Conservation (phyloP, 2,113 vertebrate species). For the Carassius auratus region DNA sequence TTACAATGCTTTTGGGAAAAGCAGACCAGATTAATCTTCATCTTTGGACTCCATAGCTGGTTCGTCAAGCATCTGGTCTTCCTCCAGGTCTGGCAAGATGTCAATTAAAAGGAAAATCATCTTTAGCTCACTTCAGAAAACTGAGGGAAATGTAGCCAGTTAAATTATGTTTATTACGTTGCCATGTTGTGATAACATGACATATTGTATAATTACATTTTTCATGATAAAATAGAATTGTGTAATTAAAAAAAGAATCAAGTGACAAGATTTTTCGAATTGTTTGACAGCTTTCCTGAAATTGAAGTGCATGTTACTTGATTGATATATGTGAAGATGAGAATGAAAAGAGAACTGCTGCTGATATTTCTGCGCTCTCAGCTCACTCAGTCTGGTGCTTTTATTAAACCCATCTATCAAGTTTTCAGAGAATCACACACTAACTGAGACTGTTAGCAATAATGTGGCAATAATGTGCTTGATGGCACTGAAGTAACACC, state of each 20-base stretch:
- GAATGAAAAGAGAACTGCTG: neutral
- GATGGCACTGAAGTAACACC: conserved; percentile 24
- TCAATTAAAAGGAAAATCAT: neutral
- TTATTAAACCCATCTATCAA: conserved; percentile 39
- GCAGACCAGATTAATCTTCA: neutral
- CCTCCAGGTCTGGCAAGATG: neutral
- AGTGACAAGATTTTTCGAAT: neutral
- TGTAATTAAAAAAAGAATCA: too few species aligned
- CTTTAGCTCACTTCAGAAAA: neutral
- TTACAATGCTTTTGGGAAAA: neutral
- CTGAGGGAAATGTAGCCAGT: neutral
- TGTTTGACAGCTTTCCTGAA: neutral
- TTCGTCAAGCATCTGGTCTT: neutral
- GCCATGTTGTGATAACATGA: neutral
- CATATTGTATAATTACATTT: too few species aligned
- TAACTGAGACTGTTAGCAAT: conserved; percentile 45
- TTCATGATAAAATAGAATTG: neutral
- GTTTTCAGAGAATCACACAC: conserved; percentile 23
- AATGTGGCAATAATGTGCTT: conserved; percentile 28
- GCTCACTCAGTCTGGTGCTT: neutral
- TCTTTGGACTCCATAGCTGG: neutral
- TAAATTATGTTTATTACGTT: neutral
- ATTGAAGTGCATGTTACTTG: neutral
- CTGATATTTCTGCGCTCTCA: neutral
- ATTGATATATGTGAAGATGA: neutral